Conservation (phyloP, 1,140 invertebrate species). For the Zaprionus gabonicus region DNA sequence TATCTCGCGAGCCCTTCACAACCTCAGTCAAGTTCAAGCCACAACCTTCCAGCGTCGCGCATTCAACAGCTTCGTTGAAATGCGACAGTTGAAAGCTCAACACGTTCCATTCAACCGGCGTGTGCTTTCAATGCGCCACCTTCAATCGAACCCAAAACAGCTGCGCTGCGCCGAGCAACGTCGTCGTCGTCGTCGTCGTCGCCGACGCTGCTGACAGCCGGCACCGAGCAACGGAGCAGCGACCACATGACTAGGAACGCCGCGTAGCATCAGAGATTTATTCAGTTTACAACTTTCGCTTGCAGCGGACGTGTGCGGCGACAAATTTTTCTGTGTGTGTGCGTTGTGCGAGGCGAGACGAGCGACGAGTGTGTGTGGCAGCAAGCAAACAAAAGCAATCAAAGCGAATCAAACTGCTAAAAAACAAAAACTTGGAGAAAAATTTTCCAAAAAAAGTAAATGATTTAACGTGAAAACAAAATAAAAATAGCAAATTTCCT, state of each 20-base stretch:
- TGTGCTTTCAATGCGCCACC: neutral
- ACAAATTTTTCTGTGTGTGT: conserved; percentile 35
- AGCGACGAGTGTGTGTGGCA: neutral
- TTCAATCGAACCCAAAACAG: conserved; percentile 1
- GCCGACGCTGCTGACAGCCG: neutral
- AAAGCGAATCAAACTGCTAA: neutral
- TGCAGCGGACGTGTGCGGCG: conserved; percentile 65
- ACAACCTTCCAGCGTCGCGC: neutral
- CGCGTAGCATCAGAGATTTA: conserved; percentile 68
- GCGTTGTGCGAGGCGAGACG: conserved; percentile 16
- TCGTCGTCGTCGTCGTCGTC: neutral
- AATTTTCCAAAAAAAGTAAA: neutral
- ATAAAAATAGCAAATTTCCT: neutral
- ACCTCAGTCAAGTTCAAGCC: conserved; percentile 23
- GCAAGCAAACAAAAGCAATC: neutral
- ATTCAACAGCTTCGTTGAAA: conserved; percentile 5
- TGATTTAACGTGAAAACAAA: neutral
- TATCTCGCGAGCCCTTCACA: neutral
- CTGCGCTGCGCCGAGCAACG: conserved; percentile 8
- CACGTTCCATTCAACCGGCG: conserved; percentile 41
- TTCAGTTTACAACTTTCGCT: conserved; percentile 76
- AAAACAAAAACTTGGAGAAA: conserved; percentile 2
- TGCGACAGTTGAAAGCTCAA: neutral
- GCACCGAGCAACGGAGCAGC: conserved; percentile 35
- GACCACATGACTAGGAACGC: conserved; percentile 58